Conservation (phyloP, 2,888 invertebrate species). For the Cheilosia scutellata region DNA sequence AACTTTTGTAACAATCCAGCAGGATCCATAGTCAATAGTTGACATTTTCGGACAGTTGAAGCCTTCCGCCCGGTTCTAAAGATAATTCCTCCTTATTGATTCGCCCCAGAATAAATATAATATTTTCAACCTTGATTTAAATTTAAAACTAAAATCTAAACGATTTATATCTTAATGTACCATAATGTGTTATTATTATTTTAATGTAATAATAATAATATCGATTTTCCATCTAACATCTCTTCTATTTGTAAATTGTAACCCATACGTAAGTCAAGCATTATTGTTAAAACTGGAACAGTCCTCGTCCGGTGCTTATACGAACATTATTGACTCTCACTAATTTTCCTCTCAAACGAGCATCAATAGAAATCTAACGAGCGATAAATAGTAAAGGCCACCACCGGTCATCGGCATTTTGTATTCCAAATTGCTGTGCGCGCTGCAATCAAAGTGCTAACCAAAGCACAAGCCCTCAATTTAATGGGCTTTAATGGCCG, state of each 20-base stretch:
- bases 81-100: background rate
- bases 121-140: no score
- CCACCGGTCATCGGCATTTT: conserved; percentile 49
- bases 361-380: conserved; percentile 72
- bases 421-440: conserved; percentile 54
- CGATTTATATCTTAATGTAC: no score
- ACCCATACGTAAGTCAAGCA: background rate
- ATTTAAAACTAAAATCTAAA: no score
- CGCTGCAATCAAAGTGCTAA: conserved; percentile 62
- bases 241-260: conserved; percentile 56
- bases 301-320: conserved; percentile 25
- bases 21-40: background rate
- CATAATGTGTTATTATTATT: no score
- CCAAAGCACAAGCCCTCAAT: conserved; percentile 60
- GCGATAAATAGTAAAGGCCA: conserved; percentile 65
- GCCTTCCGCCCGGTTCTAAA: no score
- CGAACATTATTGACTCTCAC: conserved; percentile 66
- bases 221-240: conserved; percentile 33
- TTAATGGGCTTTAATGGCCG: conserved; percentile 67
- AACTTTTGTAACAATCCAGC: no score
- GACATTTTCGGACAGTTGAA: background rate
- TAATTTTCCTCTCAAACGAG: conserved; percentile 73
- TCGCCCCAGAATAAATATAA: background rate
- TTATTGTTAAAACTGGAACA: conserved; percentile 4
- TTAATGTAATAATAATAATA: background rate